phyloP scores from a whole-genome alignment of 2,113 vertebrate genomes.

The Acinonyx jubatus region DNA sequence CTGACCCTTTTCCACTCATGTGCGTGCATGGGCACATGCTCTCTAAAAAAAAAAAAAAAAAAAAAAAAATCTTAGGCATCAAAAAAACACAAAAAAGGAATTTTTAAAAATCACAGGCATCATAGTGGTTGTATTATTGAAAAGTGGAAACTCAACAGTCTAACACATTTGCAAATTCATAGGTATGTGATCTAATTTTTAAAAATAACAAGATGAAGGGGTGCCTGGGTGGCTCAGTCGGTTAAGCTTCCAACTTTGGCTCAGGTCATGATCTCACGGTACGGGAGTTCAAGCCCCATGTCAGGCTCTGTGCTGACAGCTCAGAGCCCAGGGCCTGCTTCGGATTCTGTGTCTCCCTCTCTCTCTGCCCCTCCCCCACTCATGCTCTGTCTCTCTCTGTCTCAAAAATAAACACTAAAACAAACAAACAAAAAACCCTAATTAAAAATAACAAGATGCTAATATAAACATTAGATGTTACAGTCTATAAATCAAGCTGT shows the following conservation, averaged over 20 bases:
- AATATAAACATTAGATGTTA: neutral
- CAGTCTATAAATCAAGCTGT: neutral
- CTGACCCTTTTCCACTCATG: too few species aligned
- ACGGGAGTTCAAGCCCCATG: neutral
- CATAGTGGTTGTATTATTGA: neutral
- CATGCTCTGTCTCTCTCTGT: neutral
- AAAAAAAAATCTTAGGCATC: neutral
- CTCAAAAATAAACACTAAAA: neutral
- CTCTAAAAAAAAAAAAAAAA: too few species aligned
- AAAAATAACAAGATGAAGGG: neutral
- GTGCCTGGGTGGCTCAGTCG: neutral
- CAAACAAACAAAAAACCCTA: neutral
- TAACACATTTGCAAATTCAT: neutral
- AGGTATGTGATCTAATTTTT: neutral
- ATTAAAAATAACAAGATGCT: neutral
- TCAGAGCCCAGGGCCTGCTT: neutral
- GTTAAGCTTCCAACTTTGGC: neutral
- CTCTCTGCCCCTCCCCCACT: neutral
- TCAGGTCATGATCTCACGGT: neutral
- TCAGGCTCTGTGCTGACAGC: neutral
- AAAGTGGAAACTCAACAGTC: neutral
- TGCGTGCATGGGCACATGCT: too few species aligned
- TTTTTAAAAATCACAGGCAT: neutral
- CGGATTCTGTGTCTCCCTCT: neutral
- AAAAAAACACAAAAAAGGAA: neutral